These are phyloP conservation scores for Phocides pigmalion DNA, from an alignment of 1,140 invertebrate species.

Conservation along the genomic window DNA sequence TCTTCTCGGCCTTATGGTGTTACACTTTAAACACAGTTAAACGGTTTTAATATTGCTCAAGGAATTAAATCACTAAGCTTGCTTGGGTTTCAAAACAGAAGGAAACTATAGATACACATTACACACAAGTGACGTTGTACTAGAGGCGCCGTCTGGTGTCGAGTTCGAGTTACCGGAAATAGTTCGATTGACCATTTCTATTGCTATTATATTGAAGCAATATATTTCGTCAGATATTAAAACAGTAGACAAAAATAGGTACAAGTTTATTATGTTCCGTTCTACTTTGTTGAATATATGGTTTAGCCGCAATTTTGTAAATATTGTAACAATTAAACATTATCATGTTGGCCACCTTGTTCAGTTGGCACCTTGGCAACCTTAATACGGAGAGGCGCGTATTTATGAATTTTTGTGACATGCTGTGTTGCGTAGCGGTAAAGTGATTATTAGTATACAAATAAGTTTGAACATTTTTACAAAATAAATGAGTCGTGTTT, in stretches of 20 bases:
- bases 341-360: slow-evolving; percentile 30
- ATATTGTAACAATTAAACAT: not conserved
- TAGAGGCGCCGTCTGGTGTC: slow-evolving; percentile 72
- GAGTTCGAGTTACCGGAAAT: slow-evolving; percentile 60
- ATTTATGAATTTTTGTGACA: slow-evolving; percentile 19
- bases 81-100: slow-evolving; percentile 84
- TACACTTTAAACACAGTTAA: slow-evolving; percentile 65
- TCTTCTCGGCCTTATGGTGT: slow-evolving; percentile 76
- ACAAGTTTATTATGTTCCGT: not conserved
- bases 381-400: slow-evolving; percentile 20
- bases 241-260: not conserved
- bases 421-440: not conserved
- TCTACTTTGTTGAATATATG: not conserved
- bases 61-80: slow-evolving; percentile 80
- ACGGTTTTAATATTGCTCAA: slow-evolving; percentile 65
- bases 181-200: slow-evolving; percentile 52
- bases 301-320: not conserved
- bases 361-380: slow-evolving; percentile 14
- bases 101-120: slow-evolving; percentile 82
- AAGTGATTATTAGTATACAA: not conserved
- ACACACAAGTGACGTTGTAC: slow-evolving; percentile 77
- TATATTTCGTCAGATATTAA: slow-evolving; percentile 5
- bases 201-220: slow-evolving; percentile 6
- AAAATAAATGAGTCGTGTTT: too few species aligned
- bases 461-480: not conserved